A percentile compares a stretch with the other conserved stretches of the same genome.
These are phyloP conservation scores for Platysternon megacephalum DNA, from an alignment of 2,113 vertebrate genomes.

Conservation along the genomic window DNA sequence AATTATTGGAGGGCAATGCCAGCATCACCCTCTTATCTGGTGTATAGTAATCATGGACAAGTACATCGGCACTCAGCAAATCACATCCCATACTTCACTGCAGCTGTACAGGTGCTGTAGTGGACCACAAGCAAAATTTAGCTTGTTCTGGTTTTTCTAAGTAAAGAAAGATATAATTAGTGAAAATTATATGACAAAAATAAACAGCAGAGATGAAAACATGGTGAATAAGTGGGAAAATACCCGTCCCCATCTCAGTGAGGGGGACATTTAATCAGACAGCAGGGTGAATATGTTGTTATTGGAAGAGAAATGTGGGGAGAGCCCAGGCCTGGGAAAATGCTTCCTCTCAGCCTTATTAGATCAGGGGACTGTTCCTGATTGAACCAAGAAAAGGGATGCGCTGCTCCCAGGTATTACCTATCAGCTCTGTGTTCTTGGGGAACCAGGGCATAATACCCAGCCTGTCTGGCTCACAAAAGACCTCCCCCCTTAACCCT, in stretches of 20 bases:
- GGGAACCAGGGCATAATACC: too few relatives aligned
- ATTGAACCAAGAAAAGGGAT: background rate
- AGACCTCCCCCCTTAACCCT: too few relatives aligned
- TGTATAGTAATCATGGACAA: background rate
- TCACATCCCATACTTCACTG: background rate
- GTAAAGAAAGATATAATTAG: background rate
- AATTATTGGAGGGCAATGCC: background rate
- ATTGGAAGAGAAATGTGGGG: background rate
- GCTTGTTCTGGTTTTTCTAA: background rate
- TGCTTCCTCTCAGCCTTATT: background rate
- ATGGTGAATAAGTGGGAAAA: background rate
- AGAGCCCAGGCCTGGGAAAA: background rate
- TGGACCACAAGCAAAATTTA: background rate
- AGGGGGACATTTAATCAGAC: background rate
- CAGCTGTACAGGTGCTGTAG: background rate
- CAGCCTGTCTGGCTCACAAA: too few relatives aligned
- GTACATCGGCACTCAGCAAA: rapidly evolving
- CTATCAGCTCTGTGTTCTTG: too few relatives aligned
- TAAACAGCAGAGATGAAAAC: background rate
- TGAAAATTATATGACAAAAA: constrained; percentile 9
- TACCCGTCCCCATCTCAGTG: background rate
- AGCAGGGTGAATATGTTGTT: background rate
- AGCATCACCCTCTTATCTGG: background rate
- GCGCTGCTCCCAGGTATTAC: background rate
- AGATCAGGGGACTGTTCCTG: background rate